These are phyloP conservation scores for Amia ocellicauda DNA, from an alignment of 2,113 vertebrate species.

Conservation along the genomic window DNA sequence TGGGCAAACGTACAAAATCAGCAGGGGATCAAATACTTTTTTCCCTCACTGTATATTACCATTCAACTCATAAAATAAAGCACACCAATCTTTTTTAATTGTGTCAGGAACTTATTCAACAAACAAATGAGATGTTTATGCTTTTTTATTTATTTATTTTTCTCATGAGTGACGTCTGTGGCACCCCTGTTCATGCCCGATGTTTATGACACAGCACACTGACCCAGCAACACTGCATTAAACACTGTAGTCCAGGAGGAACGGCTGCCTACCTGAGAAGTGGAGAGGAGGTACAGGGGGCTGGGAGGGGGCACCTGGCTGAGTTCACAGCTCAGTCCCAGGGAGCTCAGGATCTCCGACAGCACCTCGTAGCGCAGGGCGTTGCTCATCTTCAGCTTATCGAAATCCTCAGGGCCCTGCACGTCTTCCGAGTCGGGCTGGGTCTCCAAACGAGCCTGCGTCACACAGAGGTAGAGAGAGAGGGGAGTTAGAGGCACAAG, in stretches of 20 bases:
- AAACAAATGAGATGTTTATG: no score
- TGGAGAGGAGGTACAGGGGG: constrained; percentile 70
- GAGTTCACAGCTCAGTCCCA: constrained; percentile 76
- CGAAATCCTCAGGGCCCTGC: constrained; percentile 55
- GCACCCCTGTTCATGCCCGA: no score
- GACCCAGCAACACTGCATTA: no score
- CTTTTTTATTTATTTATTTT: no score
- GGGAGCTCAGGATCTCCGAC: constrained; percentile 68
- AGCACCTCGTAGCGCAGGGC: constrained; percentile 70
- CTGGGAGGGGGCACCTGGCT: constrained; percentile 54
- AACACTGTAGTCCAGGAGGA: background rate
- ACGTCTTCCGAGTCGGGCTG: constrained; percentile 53
- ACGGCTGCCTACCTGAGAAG: constrained; percentile 63
- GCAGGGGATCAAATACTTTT: no score
- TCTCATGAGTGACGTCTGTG: no score
- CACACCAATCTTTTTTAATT: no score
- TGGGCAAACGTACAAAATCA: no score
- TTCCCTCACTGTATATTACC: no score
- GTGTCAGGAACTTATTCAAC: no score
- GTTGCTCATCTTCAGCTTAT: constrained; percentile 77
- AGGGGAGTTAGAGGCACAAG: background rate
- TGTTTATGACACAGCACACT: no score
- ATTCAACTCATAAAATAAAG: no score
- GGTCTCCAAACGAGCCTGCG: constrained; percentile 77
- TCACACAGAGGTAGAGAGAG: background rate